Base-by-base conservation (phyloP, 2,797 vertebrate species). In the Labroides dimidiatus region DNA sequence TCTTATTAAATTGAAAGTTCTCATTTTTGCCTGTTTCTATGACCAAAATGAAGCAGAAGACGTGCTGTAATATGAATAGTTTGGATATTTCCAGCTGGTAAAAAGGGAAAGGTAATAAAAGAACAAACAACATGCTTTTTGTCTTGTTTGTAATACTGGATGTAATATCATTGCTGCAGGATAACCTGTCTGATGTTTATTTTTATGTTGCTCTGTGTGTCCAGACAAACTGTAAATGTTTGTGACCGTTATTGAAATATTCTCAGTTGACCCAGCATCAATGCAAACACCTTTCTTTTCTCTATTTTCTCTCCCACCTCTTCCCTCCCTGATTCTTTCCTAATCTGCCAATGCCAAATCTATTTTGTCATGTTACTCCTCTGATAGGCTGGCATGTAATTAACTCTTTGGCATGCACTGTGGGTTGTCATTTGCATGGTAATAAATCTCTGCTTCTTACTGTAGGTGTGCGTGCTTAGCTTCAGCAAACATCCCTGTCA, bases 381-480 rank as follows among this genome's bases (percentile, higher is more conserved):
- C 83, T 86, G 86, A 90, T 89, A 89, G 78, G 78, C 79, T 91
- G 90, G 87, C 90, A 90, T 89, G 87, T 90, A 90, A 93, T 93
- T 89, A 90, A 89, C 84, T 91, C 82, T 84, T 75, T 89, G 90
- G 86, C 90, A 89, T 88, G 84, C 75, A 41, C 76, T 52, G 82
- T 84, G 89, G 85, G 83, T 78, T 90, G 87, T 92, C 89, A 90
- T 92, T 91, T 91, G 88, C 85, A 91, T 89, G 87, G 88, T 91
- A 91, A 91, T 91, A 92, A 77, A 91, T 88, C 78, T 82, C 64
- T 64, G 63, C 78, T 86, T 62, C 69, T 89, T 84, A 84, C 78
- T 80, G 77, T 87, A 84, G 77, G 64, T 58, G 70, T 79, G 63
- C 84, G 81, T 81, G 79, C 64, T 80, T 72, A 68, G 72, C 87